phyloP scores from a whole-genome alignment of 64 coral and sea anemone species.

The Porites australiensis region DNA sequence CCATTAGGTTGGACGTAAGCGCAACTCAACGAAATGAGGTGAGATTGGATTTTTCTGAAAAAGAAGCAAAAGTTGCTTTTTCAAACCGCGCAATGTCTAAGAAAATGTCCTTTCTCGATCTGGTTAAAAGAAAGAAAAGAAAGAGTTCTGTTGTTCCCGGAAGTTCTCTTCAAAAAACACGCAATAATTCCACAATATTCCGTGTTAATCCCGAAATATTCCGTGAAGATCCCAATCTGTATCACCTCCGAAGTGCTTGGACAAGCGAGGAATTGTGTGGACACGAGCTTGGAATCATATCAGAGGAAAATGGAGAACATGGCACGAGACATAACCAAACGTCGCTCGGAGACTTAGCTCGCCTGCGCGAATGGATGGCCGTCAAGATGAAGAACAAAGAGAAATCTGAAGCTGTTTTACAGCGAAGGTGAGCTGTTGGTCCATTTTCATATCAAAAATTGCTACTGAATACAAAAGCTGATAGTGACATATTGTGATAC shows the following conservation, averaged over 20 bases:
- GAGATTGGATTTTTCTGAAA: not conserved
- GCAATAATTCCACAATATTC: not conserved
- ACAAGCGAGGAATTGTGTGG: not conserved
- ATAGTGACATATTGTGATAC: too few species aligned
- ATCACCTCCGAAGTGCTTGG: not conserved
- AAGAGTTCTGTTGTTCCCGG: not conserved
- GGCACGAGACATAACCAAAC: too few species aligned
- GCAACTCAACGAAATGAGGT: too few species aligned
- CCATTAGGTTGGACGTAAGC: not conserved
- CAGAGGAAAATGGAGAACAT: not conserved
- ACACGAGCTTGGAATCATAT: not conserved
- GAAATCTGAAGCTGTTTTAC: not conserved
- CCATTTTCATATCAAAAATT: too few species aligned
- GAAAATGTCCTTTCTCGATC: not conserved
- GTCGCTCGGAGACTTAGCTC: not conserved
- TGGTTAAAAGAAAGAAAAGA: not conserved
- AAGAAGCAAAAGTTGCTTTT: not conserved
- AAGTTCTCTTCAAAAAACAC: not conserved
- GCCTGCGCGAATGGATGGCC: slow-evolving; percentile 2
- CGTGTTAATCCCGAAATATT: not conserved
- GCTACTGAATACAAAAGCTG: too few species aligned
- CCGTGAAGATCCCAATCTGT: not conserved
- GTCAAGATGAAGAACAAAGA: slow-evolving; percentile 13
- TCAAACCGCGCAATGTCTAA: not conserved
- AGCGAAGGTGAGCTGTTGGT: not conserved